Evolutionary conservation across 2,113 vertebrate genomes (phyloP).

Genomic region (Myiozetetes cayanensis): DNA sequence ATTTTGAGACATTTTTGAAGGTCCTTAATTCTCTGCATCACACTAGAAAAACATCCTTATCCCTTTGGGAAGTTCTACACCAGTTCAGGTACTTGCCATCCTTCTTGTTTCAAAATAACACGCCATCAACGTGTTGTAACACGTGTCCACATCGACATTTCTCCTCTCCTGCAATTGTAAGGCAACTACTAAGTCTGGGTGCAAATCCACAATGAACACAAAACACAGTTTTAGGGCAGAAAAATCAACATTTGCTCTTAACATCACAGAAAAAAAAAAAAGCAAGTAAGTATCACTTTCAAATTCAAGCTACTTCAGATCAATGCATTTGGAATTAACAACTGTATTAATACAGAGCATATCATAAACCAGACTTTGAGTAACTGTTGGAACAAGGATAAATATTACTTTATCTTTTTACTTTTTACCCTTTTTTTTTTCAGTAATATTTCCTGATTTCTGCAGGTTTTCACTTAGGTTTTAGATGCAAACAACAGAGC

Average conservation of each 20-base stretch:
- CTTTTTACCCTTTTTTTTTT: background rate
- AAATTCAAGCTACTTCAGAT: background rate
- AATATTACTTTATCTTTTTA: background rate
- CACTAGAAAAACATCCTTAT: background rate
- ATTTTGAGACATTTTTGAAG: background rate
- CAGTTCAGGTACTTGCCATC: background rate
- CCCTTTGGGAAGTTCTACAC: background rate
- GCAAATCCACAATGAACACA: background rate
- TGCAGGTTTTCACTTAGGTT: background rate
- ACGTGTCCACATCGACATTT: background rate
- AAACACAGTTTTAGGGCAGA: background rate
- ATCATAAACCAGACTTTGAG: background rate
- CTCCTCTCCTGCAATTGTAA: background rate
- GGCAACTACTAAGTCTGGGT: background rate
- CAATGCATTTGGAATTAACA: background rate
- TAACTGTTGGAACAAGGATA: background rate
- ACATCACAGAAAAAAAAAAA: background rate
- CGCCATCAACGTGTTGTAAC: background rate
- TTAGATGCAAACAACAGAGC: constrained; percentile 18
- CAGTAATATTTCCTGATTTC: background rate
- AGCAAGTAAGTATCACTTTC: background rate
- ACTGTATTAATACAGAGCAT: background rate
- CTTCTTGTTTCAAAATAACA: background rate
- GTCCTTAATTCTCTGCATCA: background rate
- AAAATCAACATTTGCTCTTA: background rate